These are phyloP conservation scores for Corbicula japonica DNA, from an alignment of 2,888 invertebrate species.

Conservation along the genomic window DNA sequence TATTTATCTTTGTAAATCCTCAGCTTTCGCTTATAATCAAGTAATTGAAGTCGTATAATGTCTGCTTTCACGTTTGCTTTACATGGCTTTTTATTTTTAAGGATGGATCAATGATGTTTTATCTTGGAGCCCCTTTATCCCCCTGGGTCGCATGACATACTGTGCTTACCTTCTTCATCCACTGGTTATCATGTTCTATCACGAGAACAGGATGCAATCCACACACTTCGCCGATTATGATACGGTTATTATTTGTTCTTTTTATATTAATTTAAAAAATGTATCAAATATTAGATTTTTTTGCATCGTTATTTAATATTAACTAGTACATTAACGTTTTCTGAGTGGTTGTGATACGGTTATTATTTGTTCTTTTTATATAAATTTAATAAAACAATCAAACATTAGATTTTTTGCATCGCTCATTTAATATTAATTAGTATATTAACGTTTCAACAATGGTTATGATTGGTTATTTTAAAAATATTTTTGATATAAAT, in stretches of 20 bases:
- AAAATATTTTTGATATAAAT: too few relatives aligned
- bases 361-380: too few relatives aligned
- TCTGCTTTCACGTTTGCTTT: neutral
- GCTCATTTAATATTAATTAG: too few relatives aligned
- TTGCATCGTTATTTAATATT: too few relatives aligned
- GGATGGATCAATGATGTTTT: conserved; percentile 55
- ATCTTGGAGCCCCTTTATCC: conserved; percentile 54
- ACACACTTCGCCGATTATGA: conserved; percentile 41
- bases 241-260: conserved; percentile 28
- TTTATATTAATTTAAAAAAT: too few relatives aligned
- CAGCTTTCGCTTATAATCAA: neutral
- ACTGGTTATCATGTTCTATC: conserved; percentile 41
- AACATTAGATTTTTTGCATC: too few relatives aligned
- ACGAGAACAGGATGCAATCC: conserved; percentile 8
- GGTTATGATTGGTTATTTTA: too few relatives aligned
- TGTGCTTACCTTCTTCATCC: conserved; percentile 55
- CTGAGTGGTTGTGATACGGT: too few relatives aligned
- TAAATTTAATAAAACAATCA: too few relatives aligned
- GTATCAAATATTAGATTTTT: too few relatives aligned
- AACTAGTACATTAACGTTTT: too few relatives aligned
- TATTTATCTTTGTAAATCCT: neutral
- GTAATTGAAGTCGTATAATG: neutral
- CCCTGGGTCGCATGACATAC: conserved; percentile 48
- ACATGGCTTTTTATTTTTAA: neutral
- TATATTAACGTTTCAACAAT: too few relatives aligned